These are phyloP conservation scores for Onchidella celtica DNA, from an alignment of 2,888 invertebrate species.

Conservation along the genomic window DNA sequence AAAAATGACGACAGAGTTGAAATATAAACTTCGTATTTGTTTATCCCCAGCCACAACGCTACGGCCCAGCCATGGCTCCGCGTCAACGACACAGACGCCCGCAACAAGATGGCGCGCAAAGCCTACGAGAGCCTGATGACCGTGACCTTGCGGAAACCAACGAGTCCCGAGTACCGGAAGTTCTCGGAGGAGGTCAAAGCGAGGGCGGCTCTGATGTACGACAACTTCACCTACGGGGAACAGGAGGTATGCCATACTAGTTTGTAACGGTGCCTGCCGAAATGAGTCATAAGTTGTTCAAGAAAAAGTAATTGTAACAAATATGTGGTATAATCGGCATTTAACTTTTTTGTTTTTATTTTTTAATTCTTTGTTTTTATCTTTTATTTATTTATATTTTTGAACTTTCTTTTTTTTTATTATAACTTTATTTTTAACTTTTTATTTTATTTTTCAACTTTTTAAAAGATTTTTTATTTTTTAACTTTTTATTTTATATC, in stretches of 20 bases:
- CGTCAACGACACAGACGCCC: constrained; percentile 88
- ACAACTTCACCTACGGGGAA: constrained; percentile 76
- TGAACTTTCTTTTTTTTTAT: too few relatives aligned
- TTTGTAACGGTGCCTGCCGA: too few relatives aligned
- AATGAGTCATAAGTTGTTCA: too few relatives aligned
- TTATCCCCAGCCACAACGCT: constrained; percentile 77
- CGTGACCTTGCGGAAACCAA: constrained; percentile 77
- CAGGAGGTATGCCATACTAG: constrained; percentile 72
- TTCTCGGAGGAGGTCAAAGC: constrained; percentile 77
- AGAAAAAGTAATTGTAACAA: too few relatives aligned
- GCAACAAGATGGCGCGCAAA: constrained; percentile 85
- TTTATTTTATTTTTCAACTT: too few relatives aligned
- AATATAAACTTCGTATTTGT: too few relatives aligned
- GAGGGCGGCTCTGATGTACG: constrained; percentile 68
- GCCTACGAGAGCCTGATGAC: constrained; percentile 79
- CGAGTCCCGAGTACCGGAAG: constrained; percentile 73
- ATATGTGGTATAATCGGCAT: not conserved
- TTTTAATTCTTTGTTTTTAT: too few relatives aligned
- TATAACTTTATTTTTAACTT: too few relatives aligned
- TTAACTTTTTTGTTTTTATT: not conserved
- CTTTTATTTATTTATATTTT: too few relatives aligned
- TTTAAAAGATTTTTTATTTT: too few relatives aligned
- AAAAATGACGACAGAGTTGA: too few relatives aligned
- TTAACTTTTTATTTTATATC: too few relatives aligned
- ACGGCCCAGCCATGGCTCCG: constrained; percentile 90